Conservation (phyloP, 2,888 invertebrate genomes). For the Periphyllus acericola region DNA sequence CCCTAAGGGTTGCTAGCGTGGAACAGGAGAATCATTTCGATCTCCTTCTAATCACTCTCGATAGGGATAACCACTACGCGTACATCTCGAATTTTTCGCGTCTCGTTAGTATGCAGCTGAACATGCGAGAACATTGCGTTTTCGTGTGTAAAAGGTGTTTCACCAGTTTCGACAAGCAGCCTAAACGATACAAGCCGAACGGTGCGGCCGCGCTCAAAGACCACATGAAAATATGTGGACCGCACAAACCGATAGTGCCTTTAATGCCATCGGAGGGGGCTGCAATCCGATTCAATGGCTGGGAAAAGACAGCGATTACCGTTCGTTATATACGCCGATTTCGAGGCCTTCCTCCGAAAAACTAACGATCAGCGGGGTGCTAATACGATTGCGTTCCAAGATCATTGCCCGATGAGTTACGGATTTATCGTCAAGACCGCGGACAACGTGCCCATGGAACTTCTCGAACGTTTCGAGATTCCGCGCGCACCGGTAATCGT, state of each 20-base stretch:
- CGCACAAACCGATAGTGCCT: background rate
- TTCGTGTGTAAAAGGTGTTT: background rate
- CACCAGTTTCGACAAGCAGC: background rate
- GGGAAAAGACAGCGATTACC: background rate
- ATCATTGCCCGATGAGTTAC: background rate
- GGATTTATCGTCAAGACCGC: background rate
- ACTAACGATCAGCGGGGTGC: background rate
- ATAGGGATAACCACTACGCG: background rate
- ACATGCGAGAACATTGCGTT: rapidly evolving
- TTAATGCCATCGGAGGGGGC: background rate
- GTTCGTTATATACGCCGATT: background rate
- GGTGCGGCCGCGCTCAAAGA: background rate
- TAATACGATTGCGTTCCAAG: background rate
- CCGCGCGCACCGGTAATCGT: background rate
- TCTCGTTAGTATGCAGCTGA: background rate
- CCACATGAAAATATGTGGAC: background rate
- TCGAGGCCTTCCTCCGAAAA: background rate
- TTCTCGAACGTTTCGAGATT: background rate
- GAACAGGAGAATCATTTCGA: background rate
- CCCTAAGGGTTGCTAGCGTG: background rate
- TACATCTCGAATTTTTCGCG: slow-evolving; percentile 14
- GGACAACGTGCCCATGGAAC: background rate
- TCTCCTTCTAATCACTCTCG: background rate
- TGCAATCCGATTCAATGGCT: background rate
- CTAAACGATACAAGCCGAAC: background rate